Conservation (phyloP, 2,888 invertebrate genomes). For the Lutraria lutraria region DNA sequence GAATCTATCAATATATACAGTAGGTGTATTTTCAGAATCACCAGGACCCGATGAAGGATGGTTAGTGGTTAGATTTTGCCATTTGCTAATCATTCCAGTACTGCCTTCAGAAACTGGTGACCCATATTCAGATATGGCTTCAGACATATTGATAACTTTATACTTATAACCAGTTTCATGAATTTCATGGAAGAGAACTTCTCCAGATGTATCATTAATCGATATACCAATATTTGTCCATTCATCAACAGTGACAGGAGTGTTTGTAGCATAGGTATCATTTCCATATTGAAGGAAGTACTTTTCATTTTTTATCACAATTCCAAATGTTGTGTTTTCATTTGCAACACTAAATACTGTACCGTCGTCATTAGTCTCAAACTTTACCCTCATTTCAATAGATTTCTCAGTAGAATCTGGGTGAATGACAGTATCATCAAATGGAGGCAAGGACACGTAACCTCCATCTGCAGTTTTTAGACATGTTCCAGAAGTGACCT, state of each 20-base stretch:
- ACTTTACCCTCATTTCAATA: slow-evolving; percentile 55
- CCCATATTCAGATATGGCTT: slow-evolving; percentile 43
- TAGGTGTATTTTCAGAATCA: slow-evolving; percentile 28
- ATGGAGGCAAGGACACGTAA: slow-evolving; percentile 49
- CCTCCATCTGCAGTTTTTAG: slow-evolving; percentile 46
- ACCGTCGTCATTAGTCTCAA: slow-evolving; percentile 52
- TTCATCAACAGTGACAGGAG: slow-evolving; percentile 55
- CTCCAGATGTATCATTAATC: slow-evolving; percentile 56
- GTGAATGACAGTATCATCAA: slow-evolving; percentile 51
- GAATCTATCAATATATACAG: slow-evolving; percentile 50
- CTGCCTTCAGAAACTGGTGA: slow-evolving; percentile 44
- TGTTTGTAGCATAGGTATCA: slow-evolving; percentile 62
- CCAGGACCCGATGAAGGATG: slow-evolving; percentile 34
- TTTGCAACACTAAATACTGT: slow-evolving; percentile 59
- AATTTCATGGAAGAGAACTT: slow-evolving; percentile 54
- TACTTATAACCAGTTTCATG: slow-evolving; percentile 58
- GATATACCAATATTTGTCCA: slow-evolving; percentile 75
- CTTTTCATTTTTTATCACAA: slow-evolving; percentile 60
- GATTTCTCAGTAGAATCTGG: slow-evolving; percentile 49
- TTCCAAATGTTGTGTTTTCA: slow-evolving; percentile 54
- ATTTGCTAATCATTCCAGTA: slow-evolving; percentile 56
- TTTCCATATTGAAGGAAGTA: slow-evolving; percentile 58
- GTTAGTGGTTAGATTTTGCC: slow-evolving; percentile 54
- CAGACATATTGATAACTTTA: slow-evolving; percentile 55
- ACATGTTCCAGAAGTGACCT: slow-evolving; percentile 52